Base-by-base conservation (phyloP, 2,113 vertebrate species). In the Mionectes macconnelli region DNA sequence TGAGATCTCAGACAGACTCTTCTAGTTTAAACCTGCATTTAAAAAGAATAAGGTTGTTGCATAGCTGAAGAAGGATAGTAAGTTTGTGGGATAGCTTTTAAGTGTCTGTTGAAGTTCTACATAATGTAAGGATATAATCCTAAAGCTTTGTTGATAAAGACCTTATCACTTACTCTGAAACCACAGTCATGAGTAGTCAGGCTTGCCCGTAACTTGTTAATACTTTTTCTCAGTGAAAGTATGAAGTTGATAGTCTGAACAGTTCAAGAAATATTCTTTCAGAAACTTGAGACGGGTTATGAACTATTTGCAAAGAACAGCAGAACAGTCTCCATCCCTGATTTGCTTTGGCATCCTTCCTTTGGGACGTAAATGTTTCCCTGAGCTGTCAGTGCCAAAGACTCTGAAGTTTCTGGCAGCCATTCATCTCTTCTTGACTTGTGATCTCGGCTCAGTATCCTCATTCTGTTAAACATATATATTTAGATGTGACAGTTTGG, bases 301-400 rank as follows among this genome's bases (percentile, higher is more conserved):
- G 76, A 94, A 78, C 64, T 93, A 64, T 53, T 87, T 57, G n/a
- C 60, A 62, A n/a, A 76, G 67, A 87, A 78, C 35, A 63, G 27
- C 12, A 3, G 63, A 91, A 67, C 35, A 83, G 63, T 83, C 72
- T 86, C 59, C 59, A 33, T 55, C 49, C 24, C 7, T 74, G 52
- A 44, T 93, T 96, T 93, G 42, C 31, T 83, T 94, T 96, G 93
- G 87, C 85, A 60, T 90, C 25, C 39, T 62, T 86, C 64, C 84
- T 81, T 77, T 76, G 55, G 70, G 70, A 69, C 33, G 4, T 83
- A 49, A 73, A 90, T 86, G 55, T 88, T 88, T 93, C 82, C 27
- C 45, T 63, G 42, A 74, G 59, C 45, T 89, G 28, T 84, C 74
- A 57, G 74, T 90, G 87, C 90, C 92, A 93, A 85, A 90, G 37